Evolutionary conservation across 2,797 vertebrate genomes (phyloP).

Genomic region (Tokudaia muenninki): DNA sequence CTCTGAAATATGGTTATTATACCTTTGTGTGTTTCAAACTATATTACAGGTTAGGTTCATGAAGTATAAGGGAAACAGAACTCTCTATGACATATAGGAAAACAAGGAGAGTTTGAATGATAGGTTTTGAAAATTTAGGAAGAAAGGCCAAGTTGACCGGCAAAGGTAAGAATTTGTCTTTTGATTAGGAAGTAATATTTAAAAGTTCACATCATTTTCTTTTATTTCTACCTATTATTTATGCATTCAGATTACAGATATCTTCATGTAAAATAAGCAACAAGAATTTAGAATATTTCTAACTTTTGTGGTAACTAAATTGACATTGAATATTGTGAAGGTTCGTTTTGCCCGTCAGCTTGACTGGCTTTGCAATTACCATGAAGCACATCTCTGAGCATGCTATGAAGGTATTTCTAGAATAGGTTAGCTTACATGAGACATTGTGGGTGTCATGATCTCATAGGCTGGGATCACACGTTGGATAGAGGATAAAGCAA

Average conservation of each 20-base stretch:
- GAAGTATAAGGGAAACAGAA: slow-evolving; percentile 52
- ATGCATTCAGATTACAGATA: slow-evolving; percentile 7
- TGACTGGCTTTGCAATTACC: background rate
- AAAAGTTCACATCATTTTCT: background rate
- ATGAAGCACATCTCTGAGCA: background rate
- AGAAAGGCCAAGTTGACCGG: background rate
- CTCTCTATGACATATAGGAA: slow-evolving; percentile 21
- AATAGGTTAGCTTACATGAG: background rate
- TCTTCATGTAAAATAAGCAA: slow-evolving; percentile 21
- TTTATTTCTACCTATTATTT: background rate
- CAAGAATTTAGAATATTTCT: slow-evolving; percentile 25
- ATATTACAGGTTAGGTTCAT: slow-evolving; percentile 63
- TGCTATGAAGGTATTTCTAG: background rate
- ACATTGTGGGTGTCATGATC: background rate
- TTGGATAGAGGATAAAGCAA: background rate
- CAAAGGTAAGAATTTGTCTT: slow-evolving; percentile 13
- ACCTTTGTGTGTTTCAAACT: slow-evolving; percentile 70
- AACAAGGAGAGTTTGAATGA: slow-evolving; percentile 32
- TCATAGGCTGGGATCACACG: background rate
- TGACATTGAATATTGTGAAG: background rate
- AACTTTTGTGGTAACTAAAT: background rate
- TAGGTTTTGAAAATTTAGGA: slow-evolving; percentile 57
- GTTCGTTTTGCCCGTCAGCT: background rate
- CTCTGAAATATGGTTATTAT: slow-evolving; percentile 53
- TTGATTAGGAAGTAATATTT: slow-evolving; percentile 20